Conservation (phyloP, 2,113 vertebrate species). For the Condylura cristata region DNA sequence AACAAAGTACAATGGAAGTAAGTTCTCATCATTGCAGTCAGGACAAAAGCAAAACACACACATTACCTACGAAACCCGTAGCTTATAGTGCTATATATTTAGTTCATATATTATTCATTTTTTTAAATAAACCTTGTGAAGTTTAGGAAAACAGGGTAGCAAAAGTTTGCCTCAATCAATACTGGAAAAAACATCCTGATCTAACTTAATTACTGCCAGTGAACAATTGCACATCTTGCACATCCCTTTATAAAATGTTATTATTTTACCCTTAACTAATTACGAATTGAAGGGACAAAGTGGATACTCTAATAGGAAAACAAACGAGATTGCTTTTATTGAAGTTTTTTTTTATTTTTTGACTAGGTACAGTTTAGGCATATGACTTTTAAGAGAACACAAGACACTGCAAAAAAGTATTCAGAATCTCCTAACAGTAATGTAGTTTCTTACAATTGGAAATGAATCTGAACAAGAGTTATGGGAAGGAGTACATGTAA, state of each 20-base stretch:
- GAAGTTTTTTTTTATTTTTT: neutral
- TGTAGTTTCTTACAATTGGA: neutral
- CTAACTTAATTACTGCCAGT: conserved; percentile 1
- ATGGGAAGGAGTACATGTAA: neutral
- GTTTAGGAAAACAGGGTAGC: neutral
- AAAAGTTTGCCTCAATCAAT: neutral
- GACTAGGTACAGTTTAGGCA: neutral
- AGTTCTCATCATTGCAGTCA: neutral
- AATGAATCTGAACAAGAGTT: neutral
- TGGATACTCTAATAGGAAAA: neutral
- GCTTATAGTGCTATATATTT: neutral
- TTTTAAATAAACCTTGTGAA: neutral
- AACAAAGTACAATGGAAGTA: neutral
- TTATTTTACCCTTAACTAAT: neutral
- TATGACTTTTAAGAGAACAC: neutral
- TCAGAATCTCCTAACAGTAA: neutral
- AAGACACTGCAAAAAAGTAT: neutral
- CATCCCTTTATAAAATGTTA: neutral
- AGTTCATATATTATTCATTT: neutral
- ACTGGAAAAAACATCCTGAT: neutral
- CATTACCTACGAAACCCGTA: neutral
- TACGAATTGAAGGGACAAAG: neutral
- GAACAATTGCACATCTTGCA: neutral
- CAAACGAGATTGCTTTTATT: conserved; percentile 11
- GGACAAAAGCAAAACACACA: conserved; percentile 51